A percentile compares a stretch with the other conserved stretches of the same genome.
Evolutionary conservation across 2,113 vertebrate species (phyloP).

Genomic region (Strigops habroptila): DNA sequence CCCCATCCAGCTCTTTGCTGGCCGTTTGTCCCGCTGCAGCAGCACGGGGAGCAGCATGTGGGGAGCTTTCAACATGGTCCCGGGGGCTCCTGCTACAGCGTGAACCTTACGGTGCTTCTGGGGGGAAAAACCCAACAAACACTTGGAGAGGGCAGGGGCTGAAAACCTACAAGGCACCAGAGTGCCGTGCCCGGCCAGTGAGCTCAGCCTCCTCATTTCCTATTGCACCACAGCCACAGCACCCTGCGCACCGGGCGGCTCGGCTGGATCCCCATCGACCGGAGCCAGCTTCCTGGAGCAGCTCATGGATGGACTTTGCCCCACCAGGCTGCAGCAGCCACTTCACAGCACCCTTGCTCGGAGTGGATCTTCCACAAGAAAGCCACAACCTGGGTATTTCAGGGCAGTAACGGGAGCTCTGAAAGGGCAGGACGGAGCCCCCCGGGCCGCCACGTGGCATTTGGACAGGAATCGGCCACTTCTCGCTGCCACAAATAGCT

Average conservation of each 20-base stretch:
- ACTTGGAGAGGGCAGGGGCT: background rate
- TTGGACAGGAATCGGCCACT: background rate
- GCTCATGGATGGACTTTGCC: rapidly evolving
- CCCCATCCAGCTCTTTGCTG: background rate
- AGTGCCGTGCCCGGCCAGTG: background rate
- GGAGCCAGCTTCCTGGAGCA: rapidly evolving
- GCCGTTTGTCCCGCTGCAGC: background rate
- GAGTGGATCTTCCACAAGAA: background rate
- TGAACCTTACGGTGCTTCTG: rapidly evolving
- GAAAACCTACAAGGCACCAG: background rate
- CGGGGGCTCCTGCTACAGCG: background rate
- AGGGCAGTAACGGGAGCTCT: background rate
- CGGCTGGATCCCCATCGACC: background rate
- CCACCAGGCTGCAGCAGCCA: background rate
- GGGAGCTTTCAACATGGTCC: background rate
- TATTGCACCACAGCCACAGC: rapidly evolving
- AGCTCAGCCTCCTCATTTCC: background rate
- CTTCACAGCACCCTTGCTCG: background rate
- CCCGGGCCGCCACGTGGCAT: rapidly evolving
- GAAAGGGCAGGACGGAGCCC: background rate
- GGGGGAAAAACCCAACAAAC: background rate
- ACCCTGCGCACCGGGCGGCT: rapidly evolving
- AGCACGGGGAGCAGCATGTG: rapidly evolving
- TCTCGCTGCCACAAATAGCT: background rate
- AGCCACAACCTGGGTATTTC: background rate